phyloP scores from a whole-genome alignment of 1,140 invertebrate species.

The Laodelphax striatellus region DNA sequence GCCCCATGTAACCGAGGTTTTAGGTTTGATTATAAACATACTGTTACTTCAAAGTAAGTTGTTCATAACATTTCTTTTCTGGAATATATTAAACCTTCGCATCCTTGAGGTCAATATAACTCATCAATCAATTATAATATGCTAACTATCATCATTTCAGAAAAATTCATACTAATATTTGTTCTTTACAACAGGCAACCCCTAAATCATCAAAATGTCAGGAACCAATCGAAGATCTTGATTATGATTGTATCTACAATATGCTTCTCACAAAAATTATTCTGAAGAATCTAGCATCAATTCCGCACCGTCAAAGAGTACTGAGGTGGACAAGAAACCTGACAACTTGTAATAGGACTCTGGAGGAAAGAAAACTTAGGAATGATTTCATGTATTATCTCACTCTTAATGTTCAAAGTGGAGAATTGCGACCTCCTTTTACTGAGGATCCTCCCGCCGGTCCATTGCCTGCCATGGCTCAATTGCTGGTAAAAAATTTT shows the following conservation, averaged over 20 bases:
- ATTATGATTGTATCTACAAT: conserved; percentile 28
- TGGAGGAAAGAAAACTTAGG: conserved; percentile 35
- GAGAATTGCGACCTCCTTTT: conserved; percentile 33
- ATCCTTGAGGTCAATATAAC: too few relatives aligned
- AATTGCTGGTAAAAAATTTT: conserved; percentile 30
- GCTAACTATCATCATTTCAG: too few relatives aligned
- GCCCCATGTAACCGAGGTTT: too few relatives aligned
- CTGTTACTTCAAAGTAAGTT: too few relatives aligned
- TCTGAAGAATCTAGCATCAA: conserved; percentile 7
- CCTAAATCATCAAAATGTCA: conserved; percentile 13
- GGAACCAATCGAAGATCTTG: conserved; percentile 22
- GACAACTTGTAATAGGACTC: conserved; percentile 27
- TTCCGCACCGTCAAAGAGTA: conserved; percentile 27
- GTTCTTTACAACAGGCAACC: too few relatives aligned
- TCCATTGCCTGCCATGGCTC: conserved; percentile 28
- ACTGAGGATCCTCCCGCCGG: conserved; percentile 30
- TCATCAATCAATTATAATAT: too few relatives aligned
- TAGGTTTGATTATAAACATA: too few relatives aligned
- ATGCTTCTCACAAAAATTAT: conserved; percentile 21
- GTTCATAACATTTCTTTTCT: too few relatives aligned
- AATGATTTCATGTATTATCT: conserved; percentile 40
- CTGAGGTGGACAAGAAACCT: conserved; percentile 37
- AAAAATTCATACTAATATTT: too few relatives aligned
- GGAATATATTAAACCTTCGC: too few relatives aligned
- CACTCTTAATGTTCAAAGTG: conserved; percentile 33